Evolutionary conservation across 1,140 invertebrate genomes (phyloP), one percentile per base, ranked within the genome.

Genomic region (Venturia canescens): DNA sequence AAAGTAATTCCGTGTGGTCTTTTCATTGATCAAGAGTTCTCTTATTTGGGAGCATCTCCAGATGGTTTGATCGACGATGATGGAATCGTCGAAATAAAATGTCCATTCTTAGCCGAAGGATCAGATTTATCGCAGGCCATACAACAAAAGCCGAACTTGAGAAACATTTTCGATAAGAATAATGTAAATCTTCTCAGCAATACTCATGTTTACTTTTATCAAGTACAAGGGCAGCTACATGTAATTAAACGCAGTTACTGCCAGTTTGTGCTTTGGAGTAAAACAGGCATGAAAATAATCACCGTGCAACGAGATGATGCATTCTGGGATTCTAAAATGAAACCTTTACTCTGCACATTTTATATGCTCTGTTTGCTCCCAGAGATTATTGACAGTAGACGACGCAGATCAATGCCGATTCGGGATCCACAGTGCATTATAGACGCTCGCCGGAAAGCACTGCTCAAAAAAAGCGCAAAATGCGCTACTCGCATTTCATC

Each of bases 381-480:
- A 3, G 89, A 90, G 86, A 86, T 89, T 13, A 53, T 90, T 2
- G n/a, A n/a, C n/a, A n/a, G n/a, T n/a, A n/a, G n/a, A n/a, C n/a
- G n/a, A n/a, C n/a, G n/a, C n/a, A n/a, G 89, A 91, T 67, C 72
- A 78, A 84, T 87, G 85, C 74, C 79, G 11, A 86, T 89, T n/a
- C 78, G 80, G 80, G 81, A 88, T 53, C 86, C 87, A 13, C 21
- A 18, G 0, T 86, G 85, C 63, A 86, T 86, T 27, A 6, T 80
- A 7, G 48, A 84, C 31, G 83, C 84, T 38, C 71, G 75, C 63
- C 1, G 79, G 34, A 34, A n/a, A n/a, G n/a, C n/a, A n/a, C n/a
- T n/a, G n/a, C n/a, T n/a, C n/a, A n/a, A n/a, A n/a, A n/a, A n/a
- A 80, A 50, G 70, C 57, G 23, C 63, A 50, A 3, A 23, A 4